These are phyloP conservation scores for Eupithecia dodoneata DNA, from an alignment of 2,888 invertebrate genomes.

Conservation along the genomic window DNA sequence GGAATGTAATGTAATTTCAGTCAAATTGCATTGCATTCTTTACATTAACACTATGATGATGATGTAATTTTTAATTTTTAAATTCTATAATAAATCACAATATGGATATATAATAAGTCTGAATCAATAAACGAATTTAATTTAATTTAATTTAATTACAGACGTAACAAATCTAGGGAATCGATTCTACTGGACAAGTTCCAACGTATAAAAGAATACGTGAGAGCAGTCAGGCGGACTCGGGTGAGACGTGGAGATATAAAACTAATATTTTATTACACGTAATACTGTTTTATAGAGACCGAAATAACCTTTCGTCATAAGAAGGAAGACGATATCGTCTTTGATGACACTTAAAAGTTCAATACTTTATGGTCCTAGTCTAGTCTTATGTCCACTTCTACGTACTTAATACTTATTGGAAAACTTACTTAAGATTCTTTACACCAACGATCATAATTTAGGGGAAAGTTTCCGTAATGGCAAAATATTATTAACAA, in stretches of 20 bases:
- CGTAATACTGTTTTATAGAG: neutral
- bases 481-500: neutral
- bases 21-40: no score
- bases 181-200: neutral
- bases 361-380: neutral
- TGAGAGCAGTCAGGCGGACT: neutral
- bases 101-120: no score
- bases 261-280: neutral
- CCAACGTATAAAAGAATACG: neutral
- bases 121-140: no score
- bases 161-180: neutral
- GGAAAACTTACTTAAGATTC: neutral
- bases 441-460: neutral
- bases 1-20: no score
- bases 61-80: no score
- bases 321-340: neutral
- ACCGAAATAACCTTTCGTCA: neutral
- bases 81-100: no score
- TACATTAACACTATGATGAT: no score
- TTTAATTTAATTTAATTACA: no score
- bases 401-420: neutral
- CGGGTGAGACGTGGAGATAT: neutral
- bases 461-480: neutral
- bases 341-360: neutral
- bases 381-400: neutral